phyloP scores from a whole-genome alignment of 2,888 invertebrate genomes.

The Rhamnusium bicolor region DNA sequence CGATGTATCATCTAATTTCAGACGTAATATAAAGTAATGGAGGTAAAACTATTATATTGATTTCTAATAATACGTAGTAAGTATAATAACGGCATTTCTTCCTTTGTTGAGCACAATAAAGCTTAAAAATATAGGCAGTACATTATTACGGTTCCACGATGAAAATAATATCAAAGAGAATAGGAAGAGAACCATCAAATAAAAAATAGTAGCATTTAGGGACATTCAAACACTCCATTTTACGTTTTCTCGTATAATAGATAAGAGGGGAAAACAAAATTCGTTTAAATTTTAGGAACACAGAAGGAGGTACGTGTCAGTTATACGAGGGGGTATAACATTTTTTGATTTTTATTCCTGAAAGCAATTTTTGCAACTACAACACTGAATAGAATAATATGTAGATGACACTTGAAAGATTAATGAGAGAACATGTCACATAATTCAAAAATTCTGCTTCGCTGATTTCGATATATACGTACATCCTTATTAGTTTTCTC shows the following conservation, averaged over 20 bases:
- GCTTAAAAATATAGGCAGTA: conserved; percentile 12
- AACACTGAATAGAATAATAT: neutral
- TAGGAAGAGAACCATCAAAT: conserved; percentile 18
- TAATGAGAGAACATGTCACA: too few relatives aligned
- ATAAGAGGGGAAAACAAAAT: conserved; percentile 10
- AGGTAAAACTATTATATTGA: neutral
- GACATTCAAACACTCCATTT: conserved; percentile 21
- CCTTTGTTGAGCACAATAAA: conserved; percentile 13
- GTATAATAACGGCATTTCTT: conserved; percentile 3
- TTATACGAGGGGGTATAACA: neutral
- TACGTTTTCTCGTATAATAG: conserved; percentile 10
- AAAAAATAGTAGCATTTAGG: conserved; percentile 30
- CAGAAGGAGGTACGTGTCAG: neutral
- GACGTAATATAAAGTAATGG: too few relatives aligned
- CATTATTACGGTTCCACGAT: conserved; percentile 18
- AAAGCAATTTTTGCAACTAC: neutral
- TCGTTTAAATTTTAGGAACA: conserved; percentile 1
- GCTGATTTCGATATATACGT: too few relatives aligned
- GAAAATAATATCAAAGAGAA: conserved; percentile 23
- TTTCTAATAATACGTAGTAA: neutral
- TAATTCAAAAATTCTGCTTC: too few relatives aligned
- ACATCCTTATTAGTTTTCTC: too few relatives aligned
- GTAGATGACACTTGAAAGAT: neutral
- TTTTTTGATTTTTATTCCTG: neutral
- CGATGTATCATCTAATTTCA: too few relatives aligned